Evolutionary conservation across 2,113 vertebrate genomes (phyloP), one percentile per base, ranked within the genome.

Genomic region (Redunca redunca): DNA sequence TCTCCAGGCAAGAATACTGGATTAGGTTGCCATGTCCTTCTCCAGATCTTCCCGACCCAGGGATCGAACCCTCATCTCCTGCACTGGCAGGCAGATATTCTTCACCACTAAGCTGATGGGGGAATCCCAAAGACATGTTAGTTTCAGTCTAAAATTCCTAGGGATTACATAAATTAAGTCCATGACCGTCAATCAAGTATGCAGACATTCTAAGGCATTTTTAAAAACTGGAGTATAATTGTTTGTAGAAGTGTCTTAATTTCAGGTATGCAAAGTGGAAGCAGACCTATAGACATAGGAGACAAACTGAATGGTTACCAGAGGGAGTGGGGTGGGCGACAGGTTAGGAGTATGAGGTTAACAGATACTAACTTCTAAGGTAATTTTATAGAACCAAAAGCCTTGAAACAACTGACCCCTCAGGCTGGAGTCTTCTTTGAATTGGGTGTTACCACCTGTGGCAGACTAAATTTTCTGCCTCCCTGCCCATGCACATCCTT

Each of bases 121-220:
- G 64, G 21, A 67, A n/a, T 4, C 33, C 64, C 64, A 10, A 36
- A 71, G 17, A 60, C 64, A 87, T 58, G 6, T 23, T 82, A 36
- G 48, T 55, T 92, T 77, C 46, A 78, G 30, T 80, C 14, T 80
- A 92, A 89, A 89, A 67, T 92, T 90, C 55, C 48, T 85, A 8
- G 30, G 80, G 53, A 52, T 57, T 33, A 78, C 19, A 30, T 85
- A 80, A 52, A 50, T 78, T 87, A 58, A 87, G 84, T 89, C 90
- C 28, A n/a, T 40, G 46, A 15, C 93, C 48, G 21, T 77, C 7
- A 77, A 21, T 92, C 36, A 95, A 55, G 57, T 80, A 46, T 80
- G 48, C n/a, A 88, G 17, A 33, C 55, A n/a, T 74, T 86, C 28
- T 58, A 81, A 91, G 21, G n/a, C 14, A 46, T 46, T 25, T 46